phyloP scores from a whole-genome alignment of 2,113 vertebrate species.

The Hystrix brachyura region DNA sequence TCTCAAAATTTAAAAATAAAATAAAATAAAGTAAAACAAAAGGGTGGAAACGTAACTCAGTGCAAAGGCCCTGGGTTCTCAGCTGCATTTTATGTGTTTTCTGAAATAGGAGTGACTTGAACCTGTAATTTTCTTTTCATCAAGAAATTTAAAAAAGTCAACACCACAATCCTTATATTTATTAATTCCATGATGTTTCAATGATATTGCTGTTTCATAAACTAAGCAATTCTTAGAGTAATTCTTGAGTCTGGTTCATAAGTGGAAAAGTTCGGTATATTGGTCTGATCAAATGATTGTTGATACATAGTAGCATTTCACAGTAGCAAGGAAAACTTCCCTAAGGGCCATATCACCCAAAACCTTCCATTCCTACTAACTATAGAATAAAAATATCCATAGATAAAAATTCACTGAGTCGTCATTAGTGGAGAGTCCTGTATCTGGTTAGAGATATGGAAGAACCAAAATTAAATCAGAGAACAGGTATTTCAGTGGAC shows the following conservation, averaged over 20 bases:
- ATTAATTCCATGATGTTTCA: slow-evolving; percentile 10
- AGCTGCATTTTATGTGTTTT: neutral
- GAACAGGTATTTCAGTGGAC: neutral
- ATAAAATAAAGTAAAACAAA: too few species aligned
- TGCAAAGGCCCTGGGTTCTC: neutral
- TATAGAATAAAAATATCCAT: neutral
- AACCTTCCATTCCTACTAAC: neutral
- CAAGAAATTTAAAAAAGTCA: neutral
- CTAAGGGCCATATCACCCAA: neutral
- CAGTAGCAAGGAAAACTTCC: neutral
- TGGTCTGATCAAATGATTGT: neutral
- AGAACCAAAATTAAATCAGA: neutral
- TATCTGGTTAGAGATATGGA: neutral
- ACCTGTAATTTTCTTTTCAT: neutral
- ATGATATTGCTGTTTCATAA: neutral
- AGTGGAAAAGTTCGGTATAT: neutral
- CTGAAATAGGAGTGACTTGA: neutral
- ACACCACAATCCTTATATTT: neutral
- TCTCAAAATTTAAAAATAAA: too few species aligned
- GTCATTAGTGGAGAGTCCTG: neutral
- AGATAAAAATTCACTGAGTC: neutral
- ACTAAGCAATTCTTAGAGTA: too few species aligned
- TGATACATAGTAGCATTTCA: neutral
- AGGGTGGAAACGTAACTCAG: too few species aligned
- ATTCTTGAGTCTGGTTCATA: neutral